phyloP scores from a whole-genome alignment of 2,113 vertebrate genomes.

The Ailuropoda melanoleuca region DNA sequence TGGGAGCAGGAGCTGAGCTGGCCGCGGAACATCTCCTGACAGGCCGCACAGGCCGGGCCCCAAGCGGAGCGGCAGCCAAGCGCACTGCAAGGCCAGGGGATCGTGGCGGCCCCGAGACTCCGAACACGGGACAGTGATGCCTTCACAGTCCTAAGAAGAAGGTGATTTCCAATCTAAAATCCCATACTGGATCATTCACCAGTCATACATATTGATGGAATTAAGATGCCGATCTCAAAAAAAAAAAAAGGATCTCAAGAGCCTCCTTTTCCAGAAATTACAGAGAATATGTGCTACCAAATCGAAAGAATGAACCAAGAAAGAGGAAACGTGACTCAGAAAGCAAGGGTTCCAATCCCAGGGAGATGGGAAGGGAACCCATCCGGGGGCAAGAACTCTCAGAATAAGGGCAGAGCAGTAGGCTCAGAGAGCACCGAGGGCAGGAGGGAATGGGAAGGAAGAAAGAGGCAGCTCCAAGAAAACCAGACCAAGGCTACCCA shows the following conservation, averaged over 20 bases:
- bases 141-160: neutral
- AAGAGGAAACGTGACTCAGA: neutral
- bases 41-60: neutral
- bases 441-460: fast-evolving
- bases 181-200: neutral
- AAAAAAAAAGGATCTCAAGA: neutral
- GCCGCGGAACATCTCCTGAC: too few species aligned
- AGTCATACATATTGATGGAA: too few species aligned
- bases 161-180: neutral
- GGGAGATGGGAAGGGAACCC: neutral
- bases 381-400: too few species aligned
- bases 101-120: neutral
- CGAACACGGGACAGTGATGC: neutral
- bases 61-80: too few species aligned
- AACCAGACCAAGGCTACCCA: fast-evolving
- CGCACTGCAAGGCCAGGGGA: neutral
- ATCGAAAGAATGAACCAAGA: neutral
- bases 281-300: neutral
- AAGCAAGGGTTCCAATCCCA: neutral
- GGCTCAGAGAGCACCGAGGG: fast-evolving
- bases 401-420: neutral
- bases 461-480: neutral
- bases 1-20: neutral
- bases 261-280: neutral
- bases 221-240: neutral